Evolutionary conservation across 2,888 invertebrate genomes (phyloP).

Genomic region (Cephus pulcher): DNA sequence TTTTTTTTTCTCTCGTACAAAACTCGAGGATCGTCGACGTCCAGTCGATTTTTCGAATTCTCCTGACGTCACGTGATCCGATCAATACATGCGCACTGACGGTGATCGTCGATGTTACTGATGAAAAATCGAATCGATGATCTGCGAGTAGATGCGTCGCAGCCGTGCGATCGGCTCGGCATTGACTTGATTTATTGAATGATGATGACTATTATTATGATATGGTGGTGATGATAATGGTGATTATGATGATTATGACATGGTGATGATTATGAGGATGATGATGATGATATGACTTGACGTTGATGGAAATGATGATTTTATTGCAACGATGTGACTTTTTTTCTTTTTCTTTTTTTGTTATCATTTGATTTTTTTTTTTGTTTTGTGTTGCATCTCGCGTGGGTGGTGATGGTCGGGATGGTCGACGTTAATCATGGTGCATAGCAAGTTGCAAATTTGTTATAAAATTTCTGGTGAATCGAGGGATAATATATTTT

Average conservation of each 20-base stretch:
- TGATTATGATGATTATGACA: slow-evolving; percentile 43
- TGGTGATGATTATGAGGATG: slow-evolving; percentile 34
- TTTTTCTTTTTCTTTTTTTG: slow-evolving; percentile 30
- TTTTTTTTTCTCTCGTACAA: no score
- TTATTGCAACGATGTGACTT: slow-evolving; percentile 59
- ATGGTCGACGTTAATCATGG: no score
- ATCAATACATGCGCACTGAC: no score
- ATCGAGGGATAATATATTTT: no score
- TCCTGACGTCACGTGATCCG: no score
- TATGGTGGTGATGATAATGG: slow-evolving; percentile 47
- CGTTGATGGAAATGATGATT: slow-evolving; percentile 47
- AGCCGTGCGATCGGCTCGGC: slow-evolving; percentile 30
- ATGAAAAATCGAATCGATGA: no score
- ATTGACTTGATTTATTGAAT: slow-evolving; percentile 37
- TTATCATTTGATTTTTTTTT: slow-evolving; percentile 38
- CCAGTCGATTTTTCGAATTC: no score
- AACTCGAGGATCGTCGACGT: no score
- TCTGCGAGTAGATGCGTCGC: slow-evolving; percentile 12
- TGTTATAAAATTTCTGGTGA: no score
- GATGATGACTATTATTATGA: slow-evolving; percentile 22
- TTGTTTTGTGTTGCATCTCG: slow-evolving; percentile 43
- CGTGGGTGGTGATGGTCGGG: no score
- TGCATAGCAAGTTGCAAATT: no score
- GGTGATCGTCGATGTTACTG: no score
- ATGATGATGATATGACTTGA: slow-evolving; percentile 33